Evolutionary conservation across 2,797 vertebrate genomes (phyloP), one percentile per base, ranked within the genome.

Genomic region (Thripadectes ignobilis): DNA sequence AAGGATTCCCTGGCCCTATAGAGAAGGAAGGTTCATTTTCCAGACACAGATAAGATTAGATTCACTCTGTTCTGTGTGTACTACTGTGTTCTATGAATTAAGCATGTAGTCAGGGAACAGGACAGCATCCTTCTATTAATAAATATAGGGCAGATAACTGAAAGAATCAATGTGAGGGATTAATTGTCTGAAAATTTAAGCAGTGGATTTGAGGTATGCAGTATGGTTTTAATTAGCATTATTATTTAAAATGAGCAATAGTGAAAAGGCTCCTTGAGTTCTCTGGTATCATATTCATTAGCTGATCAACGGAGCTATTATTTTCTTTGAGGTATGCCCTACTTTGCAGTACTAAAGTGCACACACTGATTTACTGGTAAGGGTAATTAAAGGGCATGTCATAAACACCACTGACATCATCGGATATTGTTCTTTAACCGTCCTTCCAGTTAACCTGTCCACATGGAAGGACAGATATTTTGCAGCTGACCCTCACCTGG

Each of bases 341-440:
- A 55, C 69, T 96, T 83, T 73, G 77, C 8, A 2, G 85, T 91
- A 96, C 83, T 96, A 85, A 96, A 96, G 95, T 93, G 72, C 94
- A 91, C 85, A 79, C 7, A 8, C 48, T 84, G 88, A 92, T 95
- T 94, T 94, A 91, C 74, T 89, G 88, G 78, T 85, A 83, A 77
- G 80, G 80, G 85, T 92, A 94, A 94, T 91, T 89, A 91, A 86
- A 95, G 73, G 49, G 48, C 83, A 73, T 92, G 72, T 94, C 89
- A 95, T 94, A 95, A 96, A 95, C 79, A 92, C 58, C 72, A 55
- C 92, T 87, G 90, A 93, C 65, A 39, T 95, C 52, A 97, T 34
- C 74, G 92, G 96, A 95, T 95, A 57, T 72, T 95, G 74, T 48
- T 94, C 80, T 95, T 92, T 91, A 93, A 87, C 86, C 2, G 1